These are phyloP conservation scores for Neodiprion virginianus DNA, from an alignment of 1,140 invertebrate species.

Conservation along the genomic window DNA sequence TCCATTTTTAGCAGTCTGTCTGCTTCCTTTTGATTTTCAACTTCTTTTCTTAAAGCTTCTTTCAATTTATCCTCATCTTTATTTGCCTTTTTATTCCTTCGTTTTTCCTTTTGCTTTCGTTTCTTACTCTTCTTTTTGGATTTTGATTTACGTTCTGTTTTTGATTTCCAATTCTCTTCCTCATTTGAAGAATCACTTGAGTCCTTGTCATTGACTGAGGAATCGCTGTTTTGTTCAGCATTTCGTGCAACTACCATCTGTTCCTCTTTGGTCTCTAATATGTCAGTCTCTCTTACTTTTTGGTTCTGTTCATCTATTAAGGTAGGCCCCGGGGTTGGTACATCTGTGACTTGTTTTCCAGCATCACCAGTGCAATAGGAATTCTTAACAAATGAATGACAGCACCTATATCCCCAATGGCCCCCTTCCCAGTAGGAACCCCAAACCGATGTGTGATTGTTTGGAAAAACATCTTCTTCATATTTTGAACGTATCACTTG, in stretches of 20 bases:
- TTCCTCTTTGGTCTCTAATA: slow-evolving; percentile 29
- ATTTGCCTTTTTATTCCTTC: slow-evolving; percentile 69
- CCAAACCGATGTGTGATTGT: slow-evolving; percentile 95
- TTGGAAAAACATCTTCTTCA: slow-evolving; percentile 92
- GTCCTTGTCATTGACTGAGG: slow-evolving; percentile 28
- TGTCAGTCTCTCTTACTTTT: slow-evolving; percentile 24
- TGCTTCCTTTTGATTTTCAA: slow-evolving; percentile 67
- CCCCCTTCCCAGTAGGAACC: slow-evolving; percentile 94
- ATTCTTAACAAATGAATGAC: slow-evolving; percentile 92
- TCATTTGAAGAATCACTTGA: slow-evolving; percentile 46
- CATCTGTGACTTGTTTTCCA: slow-evolving; percentile 62
- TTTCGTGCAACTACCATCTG: slow-evolving; percentile 21
- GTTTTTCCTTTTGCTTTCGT: slow-evolving; percentile 71
- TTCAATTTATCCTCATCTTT: slow-evolving; percentile 62
- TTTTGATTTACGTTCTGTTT: slow-evolving; percentile 43
- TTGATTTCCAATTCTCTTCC: slow-evolving; percentile 45
- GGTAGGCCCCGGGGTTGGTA: slow-evolving; percentile 1
- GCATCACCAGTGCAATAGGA: slow-evolving; percentile 88
- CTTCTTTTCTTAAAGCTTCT: slow-evolving; percentile 73
- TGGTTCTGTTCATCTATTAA: slow-evolving; percentile 28
- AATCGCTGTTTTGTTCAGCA: slow-evolving; percentile 23
- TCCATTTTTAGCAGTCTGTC: slow-evolving; percentile 76
- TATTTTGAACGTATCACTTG: slow-evolving; percentile 87
- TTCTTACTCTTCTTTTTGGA: slow-evolving; percentile 64
- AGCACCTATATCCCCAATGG: slow-evolving; percentile 96